These are phyloP conservation scores for Tiphia femorata DNA, from an alignment of 2,888 invertebrate species.

Conservation along the genomic window DNA sequence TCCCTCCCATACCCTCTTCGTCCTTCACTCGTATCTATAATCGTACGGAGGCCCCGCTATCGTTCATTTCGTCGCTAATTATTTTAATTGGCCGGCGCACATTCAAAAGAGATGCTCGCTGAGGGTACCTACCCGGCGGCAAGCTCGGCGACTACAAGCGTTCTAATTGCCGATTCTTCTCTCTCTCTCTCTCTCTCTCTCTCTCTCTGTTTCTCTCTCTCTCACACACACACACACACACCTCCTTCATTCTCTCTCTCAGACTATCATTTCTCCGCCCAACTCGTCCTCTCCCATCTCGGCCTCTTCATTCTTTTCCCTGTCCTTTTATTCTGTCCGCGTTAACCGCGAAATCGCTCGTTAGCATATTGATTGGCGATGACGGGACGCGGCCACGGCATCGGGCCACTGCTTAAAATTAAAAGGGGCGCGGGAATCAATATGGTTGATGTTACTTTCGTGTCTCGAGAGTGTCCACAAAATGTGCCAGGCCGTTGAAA, in stretches of 20 bases:
- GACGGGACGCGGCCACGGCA: constrained; percentile 59
- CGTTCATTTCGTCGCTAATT: constrained; percentile 68
- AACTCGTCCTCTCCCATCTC: constrained; percentile 12
- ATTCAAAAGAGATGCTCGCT: constrained; percentile 64
- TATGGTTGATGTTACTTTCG: constrained; percentile 31
- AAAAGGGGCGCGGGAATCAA: constrained; percentile 59
- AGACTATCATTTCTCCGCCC: no score
- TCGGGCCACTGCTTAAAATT: constrained; percentile 48
- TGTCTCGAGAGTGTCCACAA: neutral
- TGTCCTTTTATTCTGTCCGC: constrained; percentile 1
- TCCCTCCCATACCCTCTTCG: constrained; percentile 32
- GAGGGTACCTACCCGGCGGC: constrained; percentile 46
- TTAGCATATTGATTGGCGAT: constrained; percentile 68
- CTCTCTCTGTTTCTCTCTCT: neutral
- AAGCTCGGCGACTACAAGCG: constrained; percentile 42
- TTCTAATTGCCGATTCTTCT: constrained; percentile 48
- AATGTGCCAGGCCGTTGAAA: neutral
- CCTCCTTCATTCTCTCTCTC: constrained; percentile 5
- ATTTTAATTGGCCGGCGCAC: constrained; percentile 69
- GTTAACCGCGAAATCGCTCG: constrained; percentile 56
- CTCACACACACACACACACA: neutral
- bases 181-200: neutral
- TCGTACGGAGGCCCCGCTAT: constrained; percentile 57
- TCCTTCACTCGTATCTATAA: constrained; percentile 59
- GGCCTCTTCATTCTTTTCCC: neutral